Conservation (phyloP, 1,140 invertebrate genomes). For the Semibalanus balanoides region DNA sequence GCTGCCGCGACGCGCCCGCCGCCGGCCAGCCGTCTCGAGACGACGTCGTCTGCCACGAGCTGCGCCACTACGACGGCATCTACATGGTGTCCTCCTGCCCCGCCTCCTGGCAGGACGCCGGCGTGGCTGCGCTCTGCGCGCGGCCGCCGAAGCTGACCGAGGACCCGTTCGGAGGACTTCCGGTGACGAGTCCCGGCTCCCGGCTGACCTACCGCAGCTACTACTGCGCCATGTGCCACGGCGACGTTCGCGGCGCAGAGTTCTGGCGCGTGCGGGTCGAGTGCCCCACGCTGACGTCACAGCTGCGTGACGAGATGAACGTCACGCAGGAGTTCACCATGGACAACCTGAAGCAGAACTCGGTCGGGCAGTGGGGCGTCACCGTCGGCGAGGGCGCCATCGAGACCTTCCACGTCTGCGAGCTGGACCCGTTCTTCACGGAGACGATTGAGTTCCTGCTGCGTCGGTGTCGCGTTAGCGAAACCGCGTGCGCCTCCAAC, state of each 20-base stretch:
- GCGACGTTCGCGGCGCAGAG: constrained; percentile 23
- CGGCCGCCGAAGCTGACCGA: constrained; percentile 13
- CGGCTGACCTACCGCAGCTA: constrained; percentile 40
- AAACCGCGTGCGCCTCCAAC: constrained; percentile 26
- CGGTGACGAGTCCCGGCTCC: constrained; percentile 31
- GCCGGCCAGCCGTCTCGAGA: constrained; percentile 22
- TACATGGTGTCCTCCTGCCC: constrained; percentile 36
- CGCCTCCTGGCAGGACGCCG: constrained; percentile 26
- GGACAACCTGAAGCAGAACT: constrained; percentile 22
- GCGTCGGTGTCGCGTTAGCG: constrained; percentile 23
- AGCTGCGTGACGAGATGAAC: constrained; percentile 16
- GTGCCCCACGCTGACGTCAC: constrained; percentile 26
- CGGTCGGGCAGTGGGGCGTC: constrained; percentile 25
- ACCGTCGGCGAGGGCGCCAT: constrained; percentile 17
- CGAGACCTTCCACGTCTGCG: constrained; percentile 23
- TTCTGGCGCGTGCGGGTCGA: constrained; percentile 34
- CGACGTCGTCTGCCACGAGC: constrained; percentile 29
- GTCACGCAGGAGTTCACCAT: constrained; percentile 19
- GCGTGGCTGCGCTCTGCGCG: constrained; percentile 23
- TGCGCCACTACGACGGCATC: constrained; percentile 31
- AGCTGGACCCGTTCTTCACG: constrained; percentile 26
- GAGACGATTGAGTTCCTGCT: constrained; percentile 24
- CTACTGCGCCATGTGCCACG: constrained; percentile 41
- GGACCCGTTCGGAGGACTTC: constrained; percentile 33
- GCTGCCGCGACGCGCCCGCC: constrained; percentile 33